These are phyloP conservation scores for Piezodorus guildinii DNA, from an alignment of 1,140 invertebrate species.

Conservation along the genomic window DNA sequence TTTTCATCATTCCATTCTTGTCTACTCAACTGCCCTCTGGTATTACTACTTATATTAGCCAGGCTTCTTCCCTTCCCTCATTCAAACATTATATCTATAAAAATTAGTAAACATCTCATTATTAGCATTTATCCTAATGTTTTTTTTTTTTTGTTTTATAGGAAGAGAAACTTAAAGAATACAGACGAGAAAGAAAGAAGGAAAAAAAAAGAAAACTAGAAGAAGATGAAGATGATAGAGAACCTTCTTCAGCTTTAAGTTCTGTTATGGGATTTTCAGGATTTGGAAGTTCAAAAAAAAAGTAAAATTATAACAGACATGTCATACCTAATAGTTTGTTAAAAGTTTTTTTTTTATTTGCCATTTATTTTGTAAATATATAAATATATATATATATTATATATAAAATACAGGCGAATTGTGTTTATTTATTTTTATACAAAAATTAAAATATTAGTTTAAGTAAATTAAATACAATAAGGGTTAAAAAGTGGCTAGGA, in stretches of 20 bases:
- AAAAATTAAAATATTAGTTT: too few relatives aligned
- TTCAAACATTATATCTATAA: too few relatives aligned
- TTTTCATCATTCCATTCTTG: too few relatives aligned
- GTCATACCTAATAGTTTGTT: background rate
- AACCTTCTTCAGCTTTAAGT: slow-evolving; percentile 68
- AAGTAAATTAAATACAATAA: too few relatives aligned
- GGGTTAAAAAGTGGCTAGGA: too few relatives aligned
- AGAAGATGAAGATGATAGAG: slow-evolving; percentile 49
- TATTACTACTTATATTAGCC: too few relatives aligned
- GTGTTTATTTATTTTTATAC: too few relatives aligned
- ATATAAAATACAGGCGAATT: too few relatives aligned
- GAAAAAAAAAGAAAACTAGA: slow-evolving; percentile 80
- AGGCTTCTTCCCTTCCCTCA: too few relatives aligned
- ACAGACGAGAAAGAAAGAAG: slow-evolving; percentile 78
- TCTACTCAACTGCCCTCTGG: too few relatives aligned
- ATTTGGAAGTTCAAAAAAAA: slow-evolving; percentile 79
- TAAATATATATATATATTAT: background rate
- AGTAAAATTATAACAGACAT: slow-evolving; percentile 32
- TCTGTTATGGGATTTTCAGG: slow-evolving; percentile 96
- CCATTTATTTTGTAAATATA: background rate
- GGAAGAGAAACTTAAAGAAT: slow-evolving; percentile 90
- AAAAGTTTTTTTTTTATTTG: background rate
- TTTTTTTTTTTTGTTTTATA: slow-evolving; percentile 33
- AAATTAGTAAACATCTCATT: too few relatives aligned
- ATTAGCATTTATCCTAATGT: too few relatives aligned